Evolutionary conservation across 2,113 vertebrate species (phyloP).

Genomic region (Oxygymnocypris stewartii): DNA sequence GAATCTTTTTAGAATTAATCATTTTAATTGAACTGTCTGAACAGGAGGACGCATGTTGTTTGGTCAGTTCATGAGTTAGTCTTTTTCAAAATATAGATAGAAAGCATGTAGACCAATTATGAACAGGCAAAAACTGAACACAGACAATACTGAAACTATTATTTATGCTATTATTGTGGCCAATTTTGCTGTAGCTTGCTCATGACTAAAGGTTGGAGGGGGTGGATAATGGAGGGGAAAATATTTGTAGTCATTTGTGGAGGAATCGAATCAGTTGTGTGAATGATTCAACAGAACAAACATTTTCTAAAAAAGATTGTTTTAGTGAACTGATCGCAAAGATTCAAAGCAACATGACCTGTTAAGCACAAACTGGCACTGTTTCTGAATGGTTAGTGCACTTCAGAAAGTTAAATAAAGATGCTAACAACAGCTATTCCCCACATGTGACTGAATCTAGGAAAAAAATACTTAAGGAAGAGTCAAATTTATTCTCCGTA

Average conservation of each 20-base stretch:
- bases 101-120: background rate
- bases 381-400: background rate
- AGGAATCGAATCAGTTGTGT: background rate
- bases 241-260: no score
- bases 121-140: background rate
- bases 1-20: background rate
- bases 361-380: background rate
- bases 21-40: background rate
- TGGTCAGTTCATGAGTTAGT: background rate
- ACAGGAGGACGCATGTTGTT: background rate
- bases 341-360: background rate
- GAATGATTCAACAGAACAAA: background rate
- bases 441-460: background rate
- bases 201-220: background rate
- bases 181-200: background rate
- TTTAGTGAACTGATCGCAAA: background rate
- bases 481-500: background rate
- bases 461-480: background rate
- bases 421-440: background rate
- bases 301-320: background rate
- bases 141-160: background rate
- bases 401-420: background rate
- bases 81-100: background rate
- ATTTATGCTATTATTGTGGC: background rate
- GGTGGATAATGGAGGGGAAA: no score